Base-by-base conservation (phyloP, 2,888 invertebrate species). In the Cosmia trapezina region DNA sequence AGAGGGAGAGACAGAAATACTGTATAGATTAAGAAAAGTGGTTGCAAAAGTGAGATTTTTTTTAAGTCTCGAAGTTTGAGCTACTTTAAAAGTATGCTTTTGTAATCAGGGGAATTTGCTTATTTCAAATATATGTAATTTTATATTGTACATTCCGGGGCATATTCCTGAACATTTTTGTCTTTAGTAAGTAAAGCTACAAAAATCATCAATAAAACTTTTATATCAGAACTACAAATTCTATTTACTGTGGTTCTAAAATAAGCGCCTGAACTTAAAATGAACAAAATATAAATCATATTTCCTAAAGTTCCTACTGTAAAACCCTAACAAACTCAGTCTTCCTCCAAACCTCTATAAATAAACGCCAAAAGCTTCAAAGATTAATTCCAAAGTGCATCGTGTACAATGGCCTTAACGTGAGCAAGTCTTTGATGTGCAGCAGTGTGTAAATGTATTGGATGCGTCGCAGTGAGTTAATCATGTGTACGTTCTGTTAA, bases 351-450 rank as follows among this genome's bases (percentile, higher is more conserved):
- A 19, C 2, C 17, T 41, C n/a, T 57, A 43, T 12, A 28, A 28
- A 45, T 69, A 54, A 37, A 8, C 9, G 4, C 17, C 19, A 41
- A 66, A 53, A n/a, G 33, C 61, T 45, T 22, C 53, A 45, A 57
- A 68, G 37, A 70, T 70, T 70, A 69, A 71, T 71, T 69, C 41
- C 43, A 37, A 43, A 80, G 67, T 82, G 80, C 74, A 80, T 60
- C 54, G 45, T 70, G 47, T 73, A 70, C 45, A 78, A 70, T 49
- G 33, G 61, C 70, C 68, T 73, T 66, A 56, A 37, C 37, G 17
- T 65, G 51, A 65, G 72, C 66, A 11, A 33, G 66, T 57, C 83
- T 83, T 84, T 84, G 84, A 84, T 66, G 84, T 84, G 76, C 84
- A 81, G 1, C 43, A 73, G 65, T 22, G 70, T 76, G 83, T 78